Conservation (phyloP, 2,888 invertebrate species). For the Geophilus truncorum region DNA sequence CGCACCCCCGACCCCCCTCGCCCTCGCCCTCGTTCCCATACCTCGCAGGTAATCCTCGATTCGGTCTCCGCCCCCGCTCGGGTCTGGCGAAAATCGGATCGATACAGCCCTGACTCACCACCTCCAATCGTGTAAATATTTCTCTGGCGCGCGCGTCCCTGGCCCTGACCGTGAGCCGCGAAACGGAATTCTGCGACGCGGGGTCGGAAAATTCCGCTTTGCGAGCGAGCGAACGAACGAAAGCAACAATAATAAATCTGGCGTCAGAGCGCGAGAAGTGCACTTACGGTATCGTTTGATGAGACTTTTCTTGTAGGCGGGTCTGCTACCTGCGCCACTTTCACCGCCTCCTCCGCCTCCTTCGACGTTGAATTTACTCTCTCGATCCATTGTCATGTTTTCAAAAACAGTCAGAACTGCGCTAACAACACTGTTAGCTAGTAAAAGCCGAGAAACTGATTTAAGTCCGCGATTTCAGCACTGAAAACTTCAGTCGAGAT, state of each 20-base stretch:
- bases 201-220: not conserved
- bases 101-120: not conserved
- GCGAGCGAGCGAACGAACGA: not conserved
- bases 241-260: not conserved
- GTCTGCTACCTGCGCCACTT: not conserved
- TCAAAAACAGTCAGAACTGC: too few species aligned
- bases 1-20: not conserved
- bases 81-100: not conserved
- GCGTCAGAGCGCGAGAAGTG: not conserved
- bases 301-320: conserved; percentile 81
- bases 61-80: not conserved
- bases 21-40: too few species aligned
- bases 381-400: not conserved
- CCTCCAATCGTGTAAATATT: not conserved
- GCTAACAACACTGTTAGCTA: too few species aligned
- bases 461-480: too few species aligned
- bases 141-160: not conserved
- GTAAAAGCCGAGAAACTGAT: too few species aligned
- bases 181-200: too few species aligned
- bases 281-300: conserved; percentile 90
- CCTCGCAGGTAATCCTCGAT: not conserved
- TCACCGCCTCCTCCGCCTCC: not conserved
- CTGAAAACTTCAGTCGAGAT: not conserved
- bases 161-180: not conserved
- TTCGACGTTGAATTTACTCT: not conserved